Percentiles rank a stretch among this genome's conserved stretches.
phyloP scores from a whole-genome alignment of 1,140 invertebrate species.

The Ceratina japonica region DNA sequence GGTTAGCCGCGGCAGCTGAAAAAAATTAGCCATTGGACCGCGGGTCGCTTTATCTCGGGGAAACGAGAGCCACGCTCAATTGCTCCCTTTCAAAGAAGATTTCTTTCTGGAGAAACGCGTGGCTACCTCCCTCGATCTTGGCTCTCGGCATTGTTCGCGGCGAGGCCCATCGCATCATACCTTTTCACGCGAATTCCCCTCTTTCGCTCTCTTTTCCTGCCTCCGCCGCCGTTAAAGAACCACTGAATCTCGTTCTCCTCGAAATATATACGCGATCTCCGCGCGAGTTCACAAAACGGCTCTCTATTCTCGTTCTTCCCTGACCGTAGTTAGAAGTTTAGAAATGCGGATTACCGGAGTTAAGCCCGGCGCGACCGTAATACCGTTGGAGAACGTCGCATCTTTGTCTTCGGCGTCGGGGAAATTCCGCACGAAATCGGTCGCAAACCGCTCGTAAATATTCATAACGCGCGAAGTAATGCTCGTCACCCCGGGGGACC shows the following conservation, averaged over 20 bases:
- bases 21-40: neutral
- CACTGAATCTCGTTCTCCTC: no score
- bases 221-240: neutral
- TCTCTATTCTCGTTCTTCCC: no score
- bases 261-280: no score
- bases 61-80: constrained; percentile 11
- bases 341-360: no score
- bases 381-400: no score
- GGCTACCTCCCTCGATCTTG: constrained; percentile 19
- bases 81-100: constrained; percentile 28
- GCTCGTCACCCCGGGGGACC: neutral
- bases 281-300: no score
- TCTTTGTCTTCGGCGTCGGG: neutral
- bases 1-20: neutral
- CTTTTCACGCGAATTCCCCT: neutral
- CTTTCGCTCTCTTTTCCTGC: constrained; percentile 14
- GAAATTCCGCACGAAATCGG: constrained; percentile 23
- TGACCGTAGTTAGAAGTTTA: no score
- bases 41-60: neutral
- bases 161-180: neutral
- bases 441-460: constrained; percentile 37
- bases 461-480: constrained; percentile 39
- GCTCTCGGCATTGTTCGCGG: constrained; percentile 26
- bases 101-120: constrained; percentile 21
- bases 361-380: no score